Evolutionary conservation across 1,140 invertebrate genomes (phyloP).

Genomic region (Drosophila ohnishii): DNA sequence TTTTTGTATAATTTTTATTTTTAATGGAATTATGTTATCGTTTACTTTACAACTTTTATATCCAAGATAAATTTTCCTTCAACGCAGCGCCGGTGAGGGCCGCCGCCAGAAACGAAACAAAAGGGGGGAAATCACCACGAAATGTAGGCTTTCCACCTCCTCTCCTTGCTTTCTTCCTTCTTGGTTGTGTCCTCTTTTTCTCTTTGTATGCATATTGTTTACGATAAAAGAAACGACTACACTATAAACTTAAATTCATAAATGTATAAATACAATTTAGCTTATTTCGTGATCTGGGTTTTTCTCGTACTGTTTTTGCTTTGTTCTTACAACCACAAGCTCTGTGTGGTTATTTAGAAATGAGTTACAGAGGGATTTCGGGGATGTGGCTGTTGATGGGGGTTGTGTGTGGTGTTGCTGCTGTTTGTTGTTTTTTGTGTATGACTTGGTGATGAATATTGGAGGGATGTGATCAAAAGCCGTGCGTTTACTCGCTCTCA

Average conservation of each 20-base stretch:
- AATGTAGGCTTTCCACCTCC: conserved; percentile 5
- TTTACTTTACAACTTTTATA: conserved; percentile 72
- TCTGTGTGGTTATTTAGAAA: conserved; percentile 11
- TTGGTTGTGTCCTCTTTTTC: conserved; percentile 33
- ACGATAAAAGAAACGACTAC: conserved; percentile 72
- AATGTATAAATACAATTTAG: conserved; percentile 73
- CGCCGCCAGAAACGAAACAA: conserved; percentile 23
- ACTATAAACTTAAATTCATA: conserved; percentile 75
- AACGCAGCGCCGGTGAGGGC: conserved; percentile 9
- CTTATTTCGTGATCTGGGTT: conserved; percentile 51
- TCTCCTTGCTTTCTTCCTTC: conserved; percentile 15
- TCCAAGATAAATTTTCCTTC: conserved; percentile 47
- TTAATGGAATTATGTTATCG: conserved; percentile 78
- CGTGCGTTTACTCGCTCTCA: conserved; percentile 70
- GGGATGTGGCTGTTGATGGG: conserved; percentile 12
- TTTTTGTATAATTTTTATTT: conserved; percentile 64
- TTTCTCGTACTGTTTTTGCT: conserved; percentile 8
- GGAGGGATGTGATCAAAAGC: conserved; percentile 1
- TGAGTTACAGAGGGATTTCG: conserved; percentile 7
- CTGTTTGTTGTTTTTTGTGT: conserved; percentile 20
- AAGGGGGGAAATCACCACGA: conserved; percentile 8
- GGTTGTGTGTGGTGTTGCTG: conserved; percentile 14
- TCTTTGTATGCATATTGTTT: conserved; percentile 53
- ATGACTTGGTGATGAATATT: conserved; percentile 45
- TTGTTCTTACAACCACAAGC: conserved; percentile 15